Percentiles rank a stretch among this genome's conserved stretches.
Evolutionary conservation across 2,113 vertebrate species (phyloP).

Genomic region (Neogale vison): DNA sequence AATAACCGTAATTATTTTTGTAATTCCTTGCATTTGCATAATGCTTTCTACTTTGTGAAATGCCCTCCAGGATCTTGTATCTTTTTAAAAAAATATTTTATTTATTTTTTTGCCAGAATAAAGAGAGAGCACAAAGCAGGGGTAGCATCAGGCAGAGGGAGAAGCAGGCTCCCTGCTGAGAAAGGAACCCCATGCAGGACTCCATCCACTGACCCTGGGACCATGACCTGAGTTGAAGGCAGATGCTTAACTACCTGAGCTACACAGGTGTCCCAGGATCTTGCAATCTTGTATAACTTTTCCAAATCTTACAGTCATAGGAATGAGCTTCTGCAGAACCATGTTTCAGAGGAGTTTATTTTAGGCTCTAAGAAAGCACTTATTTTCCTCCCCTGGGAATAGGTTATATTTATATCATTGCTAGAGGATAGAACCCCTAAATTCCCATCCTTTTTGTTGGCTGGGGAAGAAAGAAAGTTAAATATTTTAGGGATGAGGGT

Average conservation of each 20-base stretch:
- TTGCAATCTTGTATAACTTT: not conserved
- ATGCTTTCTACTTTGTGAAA: not conserved
- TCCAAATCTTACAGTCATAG: not conserved
- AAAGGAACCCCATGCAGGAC: too few species aligned
- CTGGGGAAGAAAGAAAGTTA: not conserved
- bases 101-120: too few species aligned
- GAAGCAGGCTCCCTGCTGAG: too few species aligned
- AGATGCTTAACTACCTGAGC: too few species aligned
- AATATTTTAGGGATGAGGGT: not conserved
- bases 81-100: not conserved
- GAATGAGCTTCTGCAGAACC: not conserved
- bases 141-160: too few species aligned
- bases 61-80: not conserved
- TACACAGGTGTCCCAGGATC: not conserved
- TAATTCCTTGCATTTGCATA: constrained; percentile 37
- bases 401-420: not conserved
- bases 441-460: not conserved
- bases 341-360: not conserved
- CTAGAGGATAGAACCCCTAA: not conserved
- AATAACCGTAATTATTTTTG: constrained; percentile 49
- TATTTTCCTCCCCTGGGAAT: not conserved
- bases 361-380: not conserved
- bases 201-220: too few species aligned
- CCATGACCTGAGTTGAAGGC: too few species aligned
- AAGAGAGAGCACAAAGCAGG: too few species aligned